These are phyloP conservation scores for Hippopotamyrus pictus DNA, from an alignment of 2,797 vertebrate species.

Conservation along the genomic window DNA sequence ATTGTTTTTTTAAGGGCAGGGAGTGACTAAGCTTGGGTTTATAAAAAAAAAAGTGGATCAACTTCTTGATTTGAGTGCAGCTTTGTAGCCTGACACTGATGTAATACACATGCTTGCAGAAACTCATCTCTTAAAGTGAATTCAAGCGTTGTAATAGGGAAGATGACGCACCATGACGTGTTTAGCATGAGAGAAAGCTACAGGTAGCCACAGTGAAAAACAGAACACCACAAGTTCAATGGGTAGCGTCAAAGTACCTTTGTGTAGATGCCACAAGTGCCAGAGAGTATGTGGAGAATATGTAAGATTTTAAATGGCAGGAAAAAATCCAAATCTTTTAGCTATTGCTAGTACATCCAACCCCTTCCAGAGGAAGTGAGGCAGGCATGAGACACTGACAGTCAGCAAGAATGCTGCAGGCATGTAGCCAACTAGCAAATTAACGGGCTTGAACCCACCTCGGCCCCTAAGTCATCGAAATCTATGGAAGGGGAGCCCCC, in stretches of 20 bases:
- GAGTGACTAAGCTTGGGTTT: slow-evolving; percentile 3
- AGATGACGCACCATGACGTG: not conserved
- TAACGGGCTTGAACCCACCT: not conserved
- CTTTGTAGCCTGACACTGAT: not conserved
- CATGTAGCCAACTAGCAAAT: not conserved
- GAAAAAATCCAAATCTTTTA: not conserved
- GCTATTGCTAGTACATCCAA: not conserved
- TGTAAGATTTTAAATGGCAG: not conserved
- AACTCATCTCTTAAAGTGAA: not conserved
- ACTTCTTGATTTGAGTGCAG: not conserved
- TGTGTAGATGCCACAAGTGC: not conserved
- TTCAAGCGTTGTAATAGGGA: not conserved
- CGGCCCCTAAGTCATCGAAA: not conserved
- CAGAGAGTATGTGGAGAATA: not conserved
- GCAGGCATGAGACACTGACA: not conserved
- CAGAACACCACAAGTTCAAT: not conserved
- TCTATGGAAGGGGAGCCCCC: not conserved
- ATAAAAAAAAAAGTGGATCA: not conserved
- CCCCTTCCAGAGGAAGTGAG: not conserved
- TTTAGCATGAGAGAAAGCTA: not conserved
- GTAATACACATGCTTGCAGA: not conserved
- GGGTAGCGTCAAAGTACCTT: not conserved
- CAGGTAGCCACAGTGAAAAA: not conserved
- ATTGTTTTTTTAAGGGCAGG: not conserved
- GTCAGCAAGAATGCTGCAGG: not conserved